Percentiles rank a stretch among this genome's conserved stretches.
Conservation (phyloP, 1,140 invertebrate species). For the Megalonaias nervosa region DNA sequence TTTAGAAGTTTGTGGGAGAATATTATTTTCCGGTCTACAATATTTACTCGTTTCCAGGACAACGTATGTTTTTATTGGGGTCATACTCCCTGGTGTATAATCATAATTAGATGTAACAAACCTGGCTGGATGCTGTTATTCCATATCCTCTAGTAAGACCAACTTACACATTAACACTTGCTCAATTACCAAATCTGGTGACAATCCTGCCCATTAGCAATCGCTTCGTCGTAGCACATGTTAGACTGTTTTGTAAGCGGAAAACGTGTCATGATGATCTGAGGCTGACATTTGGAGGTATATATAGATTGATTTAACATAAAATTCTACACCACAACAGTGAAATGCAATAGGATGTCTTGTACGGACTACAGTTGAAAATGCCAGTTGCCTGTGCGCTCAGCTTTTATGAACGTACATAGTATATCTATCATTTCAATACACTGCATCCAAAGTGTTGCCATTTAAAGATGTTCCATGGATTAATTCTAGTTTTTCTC, state of each 20-base stretch:
- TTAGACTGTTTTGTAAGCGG: constrained; percentile 9
- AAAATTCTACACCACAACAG: constrained; percentile 52
- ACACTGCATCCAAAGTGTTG: constrained; percentile 50
- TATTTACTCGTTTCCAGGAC: too few relatives aligned
- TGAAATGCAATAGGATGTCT: constrained; percentile 70
- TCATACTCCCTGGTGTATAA: too few relatives aligned
- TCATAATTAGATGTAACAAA: too few relatives aligned
- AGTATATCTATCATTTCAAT: constrained; percentile 52
- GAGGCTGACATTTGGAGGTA: constrained; percentile 31
- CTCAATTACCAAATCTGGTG: constrained; percentile 63
- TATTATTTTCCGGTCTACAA: too few relatives aligned
- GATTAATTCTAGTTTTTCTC: neutral
- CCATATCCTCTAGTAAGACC: constrained; percentile 32
- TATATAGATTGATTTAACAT: constrained; percentile 27
- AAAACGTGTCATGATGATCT: constrained; percentile 22
- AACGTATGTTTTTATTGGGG: too few relatives aligned
- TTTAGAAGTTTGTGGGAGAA: too few relatives aligned
- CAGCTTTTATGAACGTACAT: constrained; percentile 44
- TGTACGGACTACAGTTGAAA: constrained; percentile 41
- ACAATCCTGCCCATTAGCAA: constrained; percentile 70
- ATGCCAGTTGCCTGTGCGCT: constrained; percentile 52
- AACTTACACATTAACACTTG: constrained; percentile 41
- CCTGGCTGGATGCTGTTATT: neutral
- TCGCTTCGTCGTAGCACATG: constrained; percentile 50
- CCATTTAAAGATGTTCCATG: constrained; percentile 1